Conservation (phyloP, 2,113 vertebrate genomes). For the Eretmochelys imbricata region DNA sequence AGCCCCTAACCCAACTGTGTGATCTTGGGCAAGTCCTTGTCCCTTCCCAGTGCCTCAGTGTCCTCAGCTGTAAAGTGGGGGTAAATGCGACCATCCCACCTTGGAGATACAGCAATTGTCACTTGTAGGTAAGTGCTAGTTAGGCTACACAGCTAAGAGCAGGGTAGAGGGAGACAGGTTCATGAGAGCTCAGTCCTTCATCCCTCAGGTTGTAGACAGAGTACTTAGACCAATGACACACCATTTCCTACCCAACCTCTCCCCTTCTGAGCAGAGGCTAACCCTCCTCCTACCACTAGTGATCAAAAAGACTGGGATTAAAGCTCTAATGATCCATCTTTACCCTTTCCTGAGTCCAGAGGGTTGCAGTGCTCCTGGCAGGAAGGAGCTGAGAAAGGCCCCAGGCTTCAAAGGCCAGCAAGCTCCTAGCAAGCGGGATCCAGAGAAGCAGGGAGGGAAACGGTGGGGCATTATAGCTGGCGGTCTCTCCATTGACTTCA, state of each 20-base stretch:
- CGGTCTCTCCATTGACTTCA: not conserved
- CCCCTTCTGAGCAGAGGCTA: not conserved
- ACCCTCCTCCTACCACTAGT: not conserved
- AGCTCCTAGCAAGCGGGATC: not conserved
- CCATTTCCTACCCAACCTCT: not conserved
- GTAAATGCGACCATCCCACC: not conserved
- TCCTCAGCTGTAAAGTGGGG: not conserved
- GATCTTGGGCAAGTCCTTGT: not conserved
- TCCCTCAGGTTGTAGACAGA: not conserved
- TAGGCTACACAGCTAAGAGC: not conserved
- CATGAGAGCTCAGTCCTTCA: not conserved
- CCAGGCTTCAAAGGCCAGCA: not conserved
- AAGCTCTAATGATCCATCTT: not conserved
- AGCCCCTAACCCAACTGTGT: not conserved
- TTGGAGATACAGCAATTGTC: not conserved
- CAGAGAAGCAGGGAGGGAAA: not conserved
- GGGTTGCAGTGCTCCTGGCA: not conserved
- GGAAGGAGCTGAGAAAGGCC: not conserved
- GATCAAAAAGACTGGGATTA: too few species aligned
- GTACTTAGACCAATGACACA: not conserved
- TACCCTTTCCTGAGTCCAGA: not conserved
- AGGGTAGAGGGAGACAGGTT: not conserved
- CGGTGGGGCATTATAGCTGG: not conserved
- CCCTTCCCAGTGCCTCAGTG: not conserved
- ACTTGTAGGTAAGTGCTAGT: not conserved